Evolutionary conservation across 2,113 vertebrate genomes (phyloP).

Genomic region (Alligator sinensis): DNA sequence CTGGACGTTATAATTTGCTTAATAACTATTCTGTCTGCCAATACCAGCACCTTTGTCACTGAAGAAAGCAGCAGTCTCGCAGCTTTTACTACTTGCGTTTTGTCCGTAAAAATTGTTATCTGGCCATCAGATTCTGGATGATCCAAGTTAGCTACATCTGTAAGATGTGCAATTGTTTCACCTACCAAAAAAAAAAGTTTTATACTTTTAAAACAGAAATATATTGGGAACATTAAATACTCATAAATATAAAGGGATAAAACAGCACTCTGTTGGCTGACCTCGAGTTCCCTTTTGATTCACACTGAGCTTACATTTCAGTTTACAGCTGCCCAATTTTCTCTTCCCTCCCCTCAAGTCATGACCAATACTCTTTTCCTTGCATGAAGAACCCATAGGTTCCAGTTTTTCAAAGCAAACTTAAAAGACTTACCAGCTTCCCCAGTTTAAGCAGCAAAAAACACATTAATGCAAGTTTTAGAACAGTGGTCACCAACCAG

Average conservation of each 20-base stretch:
- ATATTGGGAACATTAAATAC: neutral
- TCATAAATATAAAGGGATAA: neutral
- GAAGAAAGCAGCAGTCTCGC: slow-evolving; percentile 95
- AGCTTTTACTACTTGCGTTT: slow-evolving; percentile 94
- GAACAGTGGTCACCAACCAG: too few relatives aligned
- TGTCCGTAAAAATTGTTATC: slow-evolving; percentile 90
- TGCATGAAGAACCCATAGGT: neutral
- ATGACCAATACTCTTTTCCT: neutral
- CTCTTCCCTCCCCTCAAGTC: neutral
- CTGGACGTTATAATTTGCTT: slow-evolving; percentile 97
- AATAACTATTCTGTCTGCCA: slow-evolving; percentile 96
- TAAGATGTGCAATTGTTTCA: slow-evolving; percentile 94
- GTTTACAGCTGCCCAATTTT: neutral
- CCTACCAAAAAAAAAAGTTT: slow-evolving; percentile 75
- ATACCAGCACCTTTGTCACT: slow-evolving; percentile 95
- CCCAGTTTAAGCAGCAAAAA: neutral
- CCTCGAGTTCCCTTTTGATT: neutral
- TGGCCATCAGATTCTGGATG: slow-evolving; percentile 83
- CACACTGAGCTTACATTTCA: neutral
- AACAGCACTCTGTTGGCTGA: neutral
- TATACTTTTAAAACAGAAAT: neutral
- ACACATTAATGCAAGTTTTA: neutral
- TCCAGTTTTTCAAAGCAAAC: neutral
- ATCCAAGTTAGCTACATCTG: slow-evolving; percentile 82
- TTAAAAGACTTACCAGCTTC: neutral